Percentiles rank a stretch among this genome's conserved stretches.
Evolutionary conservation across 2,113 vertebrate species (phyloP).

Genomic region (Periophthalmus modestus): DNA sequence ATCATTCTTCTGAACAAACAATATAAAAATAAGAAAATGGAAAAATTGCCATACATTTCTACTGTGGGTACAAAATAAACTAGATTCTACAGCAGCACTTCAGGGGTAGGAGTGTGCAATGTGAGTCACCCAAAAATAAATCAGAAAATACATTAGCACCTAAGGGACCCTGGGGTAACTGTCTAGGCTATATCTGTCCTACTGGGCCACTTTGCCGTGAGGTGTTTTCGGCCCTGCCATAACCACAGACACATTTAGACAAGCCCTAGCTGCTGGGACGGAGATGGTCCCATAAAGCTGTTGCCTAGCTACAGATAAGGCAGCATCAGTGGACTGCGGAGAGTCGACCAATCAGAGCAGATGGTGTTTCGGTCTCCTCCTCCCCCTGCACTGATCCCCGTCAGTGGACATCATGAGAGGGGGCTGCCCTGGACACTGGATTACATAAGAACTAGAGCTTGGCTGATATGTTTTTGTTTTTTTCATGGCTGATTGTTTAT

Average conservation of each 20-base stretch:
- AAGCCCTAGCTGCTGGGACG: constrained; percentile 27
- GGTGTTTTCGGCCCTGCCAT: constrained; percentile 36
- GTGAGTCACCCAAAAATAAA: constrained; percentile 8
- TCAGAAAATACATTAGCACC: constrained; percentile 37
- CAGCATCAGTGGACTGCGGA: constrained; percentile 46
- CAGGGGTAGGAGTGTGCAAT: constrained; percentile 3
- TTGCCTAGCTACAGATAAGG: constrained; percentile 78
- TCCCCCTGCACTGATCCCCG: constrained; percentile 15
- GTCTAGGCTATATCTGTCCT: constrained; percentile 39
- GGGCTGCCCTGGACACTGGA: constrained; percentile 12
- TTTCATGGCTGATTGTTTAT: too few relatives aligned
- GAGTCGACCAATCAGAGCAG: constrained; percentile 51
- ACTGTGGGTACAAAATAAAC: not conserved
- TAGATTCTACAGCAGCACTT: not conserved
- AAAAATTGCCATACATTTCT: too few relatives aligned
- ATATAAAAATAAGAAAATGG: not conserved
- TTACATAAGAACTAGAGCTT: constrained; percentile 19
- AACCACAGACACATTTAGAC: constrained; percentile 13
- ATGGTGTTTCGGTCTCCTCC: constrained; percentile 31
- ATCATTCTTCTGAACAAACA: not conserved
- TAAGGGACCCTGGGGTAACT: constrained; percentile 5
- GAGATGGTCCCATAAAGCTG: constrained; percentile 55
- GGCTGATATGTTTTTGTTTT: too few relatives aligned
- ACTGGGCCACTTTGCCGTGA: constrained; percentile 26
- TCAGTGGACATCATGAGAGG: not conserved